Percentiles rank a stretch among this genome's conserved stretches.
Conservation (phyloP, 2,797 vertebrate genomes). For the Coluber constrictor region DNA sequence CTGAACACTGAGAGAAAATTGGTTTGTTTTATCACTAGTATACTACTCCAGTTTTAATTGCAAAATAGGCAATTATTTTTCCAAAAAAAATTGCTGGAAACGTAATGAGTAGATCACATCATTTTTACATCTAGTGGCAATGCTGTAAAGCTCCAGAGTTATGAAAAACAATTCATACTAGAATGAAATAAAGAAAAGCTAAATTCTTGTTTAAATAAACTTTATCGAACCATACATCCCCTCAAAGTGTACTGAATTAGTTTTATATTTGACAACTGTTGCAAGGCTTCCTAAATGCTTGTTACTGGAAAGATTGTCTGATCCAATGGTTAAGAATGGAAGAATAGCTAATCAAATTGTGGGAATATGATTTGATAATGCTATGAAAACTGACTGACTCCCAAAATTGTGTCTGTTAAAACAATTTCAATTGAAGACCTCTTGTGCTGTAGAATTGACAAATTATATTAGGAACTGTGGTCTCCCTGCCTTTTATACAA, state of each 20-base stretch:
- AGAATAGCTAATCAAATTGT: not conserved
- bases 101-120: not conserved
- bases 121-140: not conserved
- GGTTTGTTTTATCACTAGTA: not conserved
- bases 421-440: not conserved
- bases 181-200: not conserved
- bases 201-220: not conserved
- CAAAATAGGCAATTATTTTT: not conserved
- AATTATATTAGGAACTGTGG: not conserved
- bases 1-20: not conserved
- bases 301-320: not conserved
- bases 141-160: not conserved
- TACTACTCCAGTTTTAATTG: not conserved
- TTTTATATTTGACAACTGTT: not conserved
- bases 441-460: not conserved
- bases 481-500: not conserved
- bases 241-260: not conserved
- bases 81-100: not conserved
- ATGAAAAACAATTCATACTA: not conserved
- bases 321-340: not conserved
- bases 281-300: not conserved
- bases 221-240: not conserved
- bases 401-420: not conserved
- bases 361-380: not conserved
- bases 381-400: not conserved